These are phyloP conservation scores for Psilopsiagon aymara DNA, from an alignment of 2,113 vertebrate species.

Conservation along the genomic window DNA sequence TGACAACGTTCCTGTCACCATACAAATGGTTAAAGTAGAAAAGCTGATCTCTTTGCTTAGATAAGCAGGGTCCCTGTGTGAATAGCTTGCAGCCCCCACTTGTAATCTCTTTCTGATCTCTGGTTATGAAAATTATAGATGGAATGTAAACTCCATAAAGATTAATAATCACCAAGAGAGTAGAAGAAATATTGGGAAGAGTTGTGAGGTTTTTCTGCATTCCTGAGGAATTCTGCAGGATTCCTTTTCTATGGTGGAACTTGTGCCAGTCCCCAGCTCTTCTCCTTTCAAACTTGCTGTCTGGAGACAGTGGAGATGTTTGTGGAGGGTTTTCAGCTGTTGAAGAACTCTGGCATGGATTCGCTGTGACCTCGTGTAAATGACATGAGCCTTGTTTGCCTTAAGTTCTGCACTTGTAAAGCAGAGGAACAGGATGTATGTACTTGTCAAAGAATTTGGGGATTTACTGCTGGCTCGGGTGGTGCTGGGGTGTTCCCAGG, in stretches of 20 bases:
- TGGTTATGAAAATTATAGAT: slow-evolving; percentile 63
- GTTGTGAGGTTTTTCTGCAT: slow-evolving; percentile 31
- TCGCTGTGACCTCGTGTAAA: neutral
- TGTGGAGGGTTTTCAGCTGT: neutral
- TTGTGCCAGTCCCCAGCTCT: neutral
- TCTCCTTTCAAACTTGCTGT: neutral
- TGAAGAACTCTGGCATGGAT: neutral
- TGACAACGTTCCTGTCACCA: neutral
- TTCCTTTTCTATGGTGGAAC: neutral
- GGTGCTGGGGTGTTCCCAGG: neutral
- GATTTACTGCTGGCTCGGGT: neutral
- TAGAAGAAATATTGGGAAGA: slow-evolving; percentile 21
- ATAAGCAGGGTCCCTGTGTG: slow-evolving; percentile 46
- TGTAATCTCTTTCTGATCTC: slow-evolving; percentile 57
- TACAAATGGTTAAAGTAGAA: slow-evolving; percentile 28
- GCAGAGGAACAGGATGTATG: neutral
- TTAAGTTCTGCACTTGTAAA: neutral
- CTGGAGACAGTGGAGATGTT: neutral
- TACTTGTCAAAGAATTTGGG: neutral
- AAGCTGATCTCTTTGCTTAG: slow-evolving; percentile 18
- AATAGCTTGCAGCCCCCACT: slow-evolving; percentile 11
- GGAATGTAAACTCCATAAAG: slow-evolving; percentile 67
- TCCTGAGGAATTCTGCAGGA: slow-evolving; percentile 41
- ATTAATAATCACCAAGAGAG: slow-evolving; percentile 28
- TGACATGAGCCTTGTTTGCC: neutral